Evolutionary conservation across 1,140 invertebrate genomes (phyloP).

Genomic region (Hetaerina americana): DNA sequence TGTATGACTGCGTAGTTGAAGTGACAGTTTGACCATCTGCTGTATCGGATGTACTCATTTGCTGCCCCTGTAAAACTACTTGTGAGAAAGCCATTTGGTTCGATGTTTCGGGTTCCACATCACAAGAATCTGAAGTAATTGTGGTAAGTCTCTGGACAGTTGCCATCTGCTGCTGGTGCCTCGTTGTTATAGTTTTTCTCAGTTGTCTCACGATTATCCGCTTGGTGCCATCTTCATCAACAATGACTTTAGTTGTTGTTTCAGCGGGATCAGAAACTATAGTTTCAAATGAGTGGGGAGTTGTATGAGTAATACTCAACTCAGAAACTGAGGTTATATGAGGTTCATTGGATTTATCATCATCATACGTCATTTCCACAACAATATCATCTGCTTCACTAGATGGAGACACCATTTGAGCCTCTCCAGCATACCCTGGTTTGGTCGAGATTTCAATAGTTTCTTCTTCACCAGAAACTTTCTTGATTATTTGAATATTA

Average conservation of each 20-base stretch:
- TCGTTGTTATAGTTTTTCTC: conserved; percentile 32
- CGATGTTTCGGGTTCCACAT: conserved; percentile 17
- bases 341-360: conserved; percentile 29
- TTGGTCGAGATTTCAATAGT: conserved; percentile 64
- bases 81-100: conserved; percentile 45
- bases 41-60: conserved; percentile 43
- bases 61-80: conserved; percentile 45
- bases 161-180: conserved; percentile 33
- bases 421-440: background rate
- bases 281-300: conserved; percentile 64
- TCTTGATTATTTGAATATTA: conserved; percentile 55
- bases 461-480: conserved; percentile 49
- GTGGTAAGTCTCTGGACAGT: conserved; percentile 24
- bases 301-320: conserved; percentile 46
- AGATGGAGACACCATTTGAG: conserved; percentile 9
- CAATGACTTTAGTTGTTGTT: conserved; percentile 60
- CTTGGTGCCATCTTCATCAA: conserved; percentile 66
- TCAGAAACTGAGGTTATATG: conserved; percentile 35
- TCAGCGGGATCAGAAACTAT: conserved; percentile 62
- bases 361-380: conserved; percentile 60
- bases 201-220: conserved; percentile 59
- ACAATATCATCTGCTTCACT: conserved; percentile 42
- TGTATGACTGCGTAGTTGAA: conserved; percentile 43
- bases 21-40: conserved; percentile 47
- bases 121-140: conserved; percentile 16